phyloP scores from a whole-genome alignment of 2,888 invertebrate genomes.

The Drosophila hamatofila region DNA sequence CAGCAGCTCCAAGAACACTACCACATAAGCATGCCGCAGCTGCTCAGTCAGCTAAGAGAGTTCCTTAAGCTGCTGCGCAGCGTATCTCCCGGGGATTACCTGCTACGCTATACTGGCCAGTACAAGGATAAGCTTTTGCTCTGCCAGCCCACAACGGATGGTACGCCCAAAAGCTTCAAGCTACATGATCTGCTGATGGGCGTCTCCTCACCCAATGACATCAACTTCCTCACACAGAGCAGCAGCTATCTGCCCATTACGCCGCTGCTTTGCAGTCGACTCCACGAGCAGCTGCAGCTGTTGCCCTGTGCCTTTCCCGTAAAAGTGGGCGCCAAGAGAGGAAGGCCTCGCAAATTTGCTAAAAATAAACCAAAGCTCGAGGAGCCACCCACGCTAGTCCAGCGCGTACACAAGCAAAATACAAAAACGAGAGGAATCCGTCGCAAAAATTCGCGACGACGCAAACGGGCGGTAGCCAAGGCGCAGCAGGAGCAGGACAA shows the following conservation, averaged over 20 bases:
- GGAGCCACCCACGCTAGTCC: background rate
- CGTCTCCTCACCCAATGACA: constrained; percentile 50
- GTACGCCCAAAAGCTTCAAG: constrained; percentile 60
- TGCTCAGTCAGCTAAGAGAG: constrained; percentile 69
- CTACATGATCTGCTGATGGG: constrained; percentile 62
- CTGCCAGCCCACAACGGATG: constrained; percentile 61
- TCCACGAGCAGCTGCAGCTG: constrained; percentile 70
- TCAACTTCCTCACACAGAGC: constrained; percentile 68
- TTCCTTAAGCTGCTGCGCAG: constrained; percentile 72
- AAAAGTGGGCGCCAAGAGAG: constrained; percentile 7
- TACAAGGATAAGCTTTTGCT: constrained; percentile 76
- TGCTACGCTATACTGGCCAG: constrained; percentile 75
- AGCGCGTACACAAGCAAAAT: constrained; percentile 8
- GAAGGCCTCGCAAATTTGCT: background rate
- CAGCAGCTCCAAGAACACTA: constrained; percentile 65
- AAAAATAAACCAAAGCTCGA: background rate
- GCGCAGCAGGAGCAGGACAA: constrained; percentile 7
- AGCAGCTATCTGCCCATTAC: constrained; percentile 70
- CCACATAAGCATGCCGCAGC: constrained; percentile 56
- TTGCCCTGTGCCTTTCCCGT: constrained; percentile 76
- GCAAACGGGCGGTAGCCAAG: constrained; percentile 14
- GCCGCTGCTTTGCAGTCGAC: constrained; percentile 62
- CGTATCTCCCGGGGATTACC: constrained; percentile 68
- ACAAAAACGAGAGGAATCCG: background rate
- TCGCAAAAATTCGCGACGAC: background rate